Conservation (phyloP, 2,797 vertebrate species). For the Rhabdophis nuchalis region DNA sequence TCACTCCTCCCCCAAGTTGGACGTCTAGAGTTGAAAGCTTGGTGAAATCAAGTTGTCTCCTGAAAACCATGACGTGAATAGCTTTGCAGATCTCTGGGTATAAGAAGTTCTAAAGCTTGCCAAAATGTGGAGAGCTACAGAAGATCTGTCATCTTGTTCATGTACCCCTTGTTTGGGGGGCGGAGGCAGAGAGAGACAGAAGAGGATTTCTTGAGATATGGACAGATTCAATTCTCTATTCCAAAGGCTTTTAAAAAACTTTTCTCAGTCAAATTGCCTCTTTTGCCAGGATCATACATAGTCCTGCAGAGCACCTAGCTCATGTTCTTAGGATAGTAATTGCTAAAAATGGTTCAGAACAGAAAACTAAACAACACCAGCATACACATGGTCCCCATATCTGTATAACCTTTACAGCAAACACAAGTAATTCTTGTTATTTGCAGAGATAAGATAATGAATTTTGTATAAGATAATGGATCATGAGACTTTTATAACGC, state of each 20-base stretch:
- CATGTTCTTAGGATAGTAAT: not conserved
- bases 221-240: not conserved
- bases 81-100: not conserved
- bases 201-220: not conserved
- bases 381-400: not conserved
- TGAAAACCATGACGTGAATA: not conserved
- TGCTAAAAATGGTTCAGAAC: not conserved
- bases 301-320: not conserved
- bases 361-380: not conserved
- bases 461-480: not conserved
- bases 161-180: not conserved
- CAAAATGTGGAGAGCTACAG: not conserved
- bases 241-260: not conserved
- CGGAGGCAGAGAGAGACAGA: rapidly evolving
- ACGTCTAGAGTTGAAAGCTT: not conserved
- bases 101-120: not conserved
- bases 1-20: not conserved
- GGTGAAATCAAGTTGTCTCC: not conserved
- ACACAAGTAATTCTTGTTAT: not conserved
- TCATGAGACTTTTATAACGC: not conserved
- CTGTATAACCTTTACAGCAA: not conserved
- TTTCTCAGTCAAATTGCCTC: too few species aligned
- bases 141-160: not conserved
- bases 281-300: not conserved
- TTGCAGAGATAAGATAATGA: not conserved